phyloP scores from a whole-genome alignment of 2,113 vertebrate species.

The Perca schrenkii region DNA sequence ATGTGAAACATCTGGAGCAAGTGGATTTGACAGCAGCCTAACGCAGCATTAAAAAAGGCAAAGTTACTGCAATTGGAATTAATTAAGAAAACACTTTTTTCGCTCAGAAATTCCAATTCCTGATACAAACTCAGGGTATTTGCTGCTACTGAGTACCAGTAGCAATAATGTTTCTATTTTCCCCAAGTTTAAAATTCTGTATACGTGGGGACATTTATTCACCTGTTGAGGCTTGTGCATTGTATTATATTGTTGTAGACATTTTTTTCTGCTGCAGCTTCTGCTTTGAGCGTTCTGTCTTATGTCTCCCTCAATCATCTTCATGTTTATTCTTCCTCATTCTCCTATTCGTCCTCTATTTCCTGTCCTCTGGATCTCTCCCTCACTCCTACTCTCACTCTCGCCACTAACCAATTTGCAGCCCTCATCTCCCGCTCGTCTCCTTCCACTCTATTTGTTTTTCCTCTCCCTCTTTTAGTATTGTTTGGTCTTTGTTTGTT shows the following conservation, averaged over 20 bases:
- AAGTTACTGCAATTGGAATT: background rate
- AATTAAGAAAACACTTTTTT: background rate
- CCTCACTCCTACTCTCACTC: slow-evolving; percentile 15
- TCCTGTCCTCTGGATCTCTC: slow-evolving; percentile 26
- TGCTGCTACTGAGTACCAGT: too few species aligned
- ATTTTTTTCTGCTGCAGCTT: too few species aligned
- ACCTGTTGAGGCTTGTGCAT: too few species aligned
- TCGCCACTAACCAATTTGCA: slow-evolving; percentile 46
- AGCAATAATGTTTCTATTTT: too few species aligned
- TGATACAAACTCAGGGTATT: too few species aligned
- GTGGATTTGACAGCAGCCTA: background rate
- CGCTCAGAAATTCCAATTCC: too few species aligned
- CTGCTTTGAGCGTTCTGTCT: background rate
- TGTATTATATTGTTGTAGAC: too few species aligned
- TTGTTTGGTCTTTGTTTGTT: slow-evolving; percentile 52
- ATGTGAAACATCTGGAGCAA: background rate
- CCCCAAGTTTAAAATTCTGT: too few species aligned
- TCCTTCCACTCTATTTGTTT: slow-evolving; percentile 55
- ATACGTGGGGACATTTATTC: too few species aligned
- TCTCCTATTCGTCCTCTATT: slow-evolving; percentile 39
- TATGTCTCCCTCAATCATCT: slow-evolving; percentile 15
- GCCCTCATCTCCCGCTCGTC: slow-evolving; percentile 39
- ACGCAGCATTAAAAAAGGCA: background rate
- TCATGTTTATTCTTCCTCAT: slow-evolving; percentile 13
- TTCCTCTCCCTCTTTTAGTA: slow-evolving; percentile 31